phyloP scores from a whole-genome alignment of 2,113 vertebrate genomes.

The Strigops habroptila region DNA sequence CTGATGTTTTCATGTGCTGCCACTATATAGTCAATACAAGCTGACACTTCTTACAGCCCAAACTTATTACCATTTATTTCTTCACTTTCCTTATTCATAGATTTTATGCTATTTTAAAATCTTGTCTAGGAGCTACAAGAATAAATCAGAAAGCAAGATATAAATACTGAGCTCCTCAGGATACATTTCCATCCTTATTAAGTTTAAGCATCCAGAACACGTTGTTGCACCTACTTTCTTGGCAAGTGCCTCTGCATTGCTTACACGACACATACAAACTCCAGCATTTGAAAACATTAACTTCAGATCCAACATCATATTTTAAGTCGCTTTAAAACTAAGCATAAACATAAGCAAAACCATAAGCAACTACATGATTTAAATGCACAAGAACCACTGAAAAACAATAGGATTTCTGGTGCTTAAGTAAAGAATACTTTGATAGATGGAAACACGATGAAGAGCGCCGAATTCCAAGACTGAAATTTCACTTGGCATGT shows the following conservation, averaged over 20 bases:
- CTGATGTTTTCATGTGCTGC: neutral
- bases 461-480: neutral
- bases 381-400: neutral
- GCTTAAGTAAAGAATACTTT: neutral
- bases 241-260: neutral
- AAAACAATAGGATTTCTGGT: neutral
- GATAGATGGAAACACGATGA: fast-evolving
- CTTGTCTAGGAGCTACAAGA: neutral
- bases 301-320: neutral
- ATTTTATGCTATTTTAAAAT: neutral
- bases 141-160: neutral
- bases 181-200: neutral
- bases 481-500: neutral
- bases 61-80: neutral
- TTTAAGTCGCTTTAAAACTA: neutral
- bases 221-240: fast-evolving
- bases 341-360: neutral
- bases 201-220: neutral
- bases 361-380: neutral
- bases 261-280: neutral
- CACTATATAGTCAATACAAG: neutral
- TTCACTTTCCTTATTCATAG: neutral
- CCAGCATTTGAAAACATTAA: neutral
- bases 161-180: neutral
- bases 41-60: neutral